Evolutionary conservation across 2,113 vertebrate genomes (phyloP).

Genomic region (Corythornis vintsioides): DNA sequence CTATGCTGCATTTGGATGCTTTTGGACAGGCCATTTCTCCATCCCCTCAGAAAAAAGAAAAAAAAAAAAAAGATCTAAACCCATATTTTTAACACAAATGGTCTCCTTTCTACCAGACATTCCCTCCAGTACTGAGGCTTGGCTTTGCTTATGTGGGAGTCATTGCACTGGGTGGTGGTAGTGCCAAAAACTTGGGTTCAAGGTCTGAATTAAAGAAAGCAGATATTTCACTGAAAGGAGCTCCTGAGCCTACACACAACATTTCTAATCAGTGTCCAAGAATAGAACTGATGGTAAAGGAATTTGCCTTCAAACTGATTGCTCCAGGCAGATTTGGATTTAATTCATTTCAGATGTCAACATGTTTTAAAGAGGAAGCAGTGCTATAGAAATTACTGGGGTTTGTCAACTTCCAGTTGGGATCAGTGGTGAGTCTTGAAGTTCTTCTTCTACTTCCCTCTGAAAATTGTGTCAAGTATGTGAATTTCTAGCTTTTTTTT

Average conservation of each 20-base stretch:
- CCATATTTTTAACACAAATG: not conserved
- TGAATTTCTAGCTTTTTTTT: not conserved
- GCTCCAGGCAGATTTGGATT: not conserved
- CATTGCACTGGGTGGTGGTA: not conserved
- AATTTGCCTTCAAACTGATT: slow-evolving; percentile 3
- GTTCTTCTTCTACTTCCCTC: not conserved
- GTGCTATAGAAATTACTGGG: not conserved
- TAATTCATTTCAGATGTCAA: not conserved
- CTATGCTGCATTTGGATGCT: not conserved
- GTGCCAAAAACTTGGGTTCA: not conserved
- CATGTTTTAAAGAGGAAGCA: not conserved
- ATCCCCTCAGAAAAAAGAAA: not conserved
- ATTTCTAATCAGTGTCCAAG: not conserved
- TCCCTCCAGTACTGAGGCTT: not conserved
- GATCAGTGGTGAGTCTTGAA: not conserved
- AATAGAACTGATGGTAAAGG: not conserved
- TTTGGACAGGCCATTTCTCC: not conserved
- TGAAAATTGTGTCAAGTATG: not conserved
- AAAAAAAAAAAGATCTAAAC: not conserved
- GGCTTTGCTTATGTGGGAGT: not conserved
- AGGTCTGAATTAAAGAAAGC: not conserved
- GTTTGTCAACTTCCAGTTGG: not conserved
- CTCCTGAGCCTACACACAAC: not conserved
- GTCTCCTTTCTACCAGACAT: not conserved
- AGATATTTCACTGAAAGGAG: not conserved